These are phyloP conservation scores for Regulus satrapa DNA, from an alignment of 2,113 vertebrate genomes.

Conservation along the genomic window DNA sequence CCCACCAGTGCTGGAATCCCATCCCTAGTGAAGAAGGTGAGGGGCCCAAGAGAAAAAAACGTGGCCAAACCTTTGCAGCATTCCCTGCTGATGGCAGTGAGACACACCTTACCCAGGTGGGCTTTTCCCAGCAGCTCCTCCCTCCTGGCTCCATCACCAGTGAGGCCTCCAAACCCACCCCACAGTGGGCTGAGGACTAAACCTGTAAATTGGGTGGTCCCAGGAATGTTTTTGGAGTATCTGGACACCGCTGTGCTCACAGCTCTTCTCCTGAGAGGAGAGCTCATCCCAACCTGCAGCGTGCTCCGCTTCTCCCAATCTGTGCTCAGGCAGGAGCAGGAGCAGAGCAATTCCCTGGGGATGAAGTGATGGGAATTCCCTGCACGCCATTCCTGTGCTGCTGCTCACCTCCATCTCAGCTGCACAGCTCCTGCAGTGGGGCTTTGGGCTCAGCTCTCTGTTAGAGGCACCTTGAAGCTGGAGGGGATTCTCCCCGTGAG, in stretches of 20 bases:
- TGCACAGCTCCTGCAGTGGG: fast-evolving
- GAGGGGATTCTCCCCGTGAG: not conserved
- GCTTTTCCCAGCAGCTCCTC: not conserved
- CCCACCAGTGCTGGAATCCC: not conserved
- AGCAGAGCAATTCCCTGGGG: not conserved
- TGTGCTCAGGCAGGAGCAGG: fast-evolving
- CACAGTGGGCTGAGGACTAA: not conserved
- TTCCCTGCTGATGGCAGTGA: not conserved
- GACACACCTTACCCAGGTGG: not conserved
- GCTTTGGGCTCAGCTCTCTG: not conserved
- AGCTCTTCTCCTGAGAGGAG: not conserved
- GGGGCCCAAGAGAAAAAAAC: not conserved
- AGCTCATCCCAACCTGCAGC: not conserved
- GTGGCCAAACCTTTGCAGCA: not conserved
- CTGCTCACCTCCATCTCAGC: not conserved
- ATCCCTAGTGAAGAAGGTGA: not conserved
- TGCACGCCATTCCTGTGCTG: fast-evolving
- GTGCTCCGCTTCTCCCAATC: fast-evolving
- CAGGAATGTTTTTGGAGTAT: not conserved
- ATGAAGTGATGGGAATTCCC: not conserved
- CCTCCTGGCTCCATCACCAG: not conserved
- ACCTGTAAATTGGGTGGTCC: not conserved
- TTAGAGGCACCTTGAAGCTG: not conserved
- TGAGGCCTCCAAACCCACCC: not conserved
- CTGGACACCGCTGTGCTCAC: not conserved